A percentile compares a stretch with the other conserved stretches of the same genome.
Evolutionary conservation across 2,888 invertebrate species (phyloP).

Genomic region (Digitonthophagus gazella): DNA sequence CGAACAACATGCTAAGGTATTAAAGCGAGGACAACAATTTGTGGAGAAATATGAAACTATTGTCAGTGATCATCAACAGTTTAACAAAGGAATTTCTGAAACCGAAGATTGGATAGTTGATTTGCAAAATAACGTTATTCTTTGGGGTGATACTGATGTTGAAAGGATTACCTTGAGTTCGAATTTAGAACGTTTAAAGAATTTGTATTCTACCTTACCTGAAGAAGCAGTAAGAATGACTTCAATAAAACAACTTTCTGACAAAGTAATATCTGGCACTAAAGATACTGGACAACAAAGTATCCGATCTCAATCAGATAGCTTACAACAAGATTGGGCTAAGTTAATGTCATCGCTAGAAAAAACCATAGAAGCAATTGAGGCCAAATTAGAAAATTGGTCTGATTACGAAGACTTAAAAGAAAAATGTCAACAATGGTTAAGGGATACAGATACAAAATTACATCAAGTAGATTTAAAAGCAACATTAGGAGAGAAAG

Average conservation of each 20-base stretch:
- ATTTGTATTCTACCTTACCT: slow-evolving; percentile 72
- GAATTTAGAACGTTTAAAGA: slow-evolving; percentile 82
- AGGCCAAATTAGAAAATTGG: slow-evolving; percentile 86
- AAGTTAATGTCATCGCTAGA: slow-evolving; percentile 72
- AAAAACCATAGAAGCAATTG: slow-evolving; percentile 75
- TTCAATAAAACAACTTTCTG: slow-evolving; percentile 77
- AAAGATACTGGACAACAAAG: slow-evolving; percentile 78
- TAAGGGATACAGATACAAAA: slow-evolving; percentile 82
- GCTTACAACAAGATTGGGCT: slow-evolving; percentile 89
- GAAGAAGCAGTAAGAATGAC: slow-evolving; percentile 85
- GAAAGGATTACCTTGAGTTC: slow-evolving; percentile 83
- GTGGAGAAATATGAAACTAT: slow-evolving; percentile 85
- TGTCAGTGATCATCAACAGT: slow-evolving; percentile 86
- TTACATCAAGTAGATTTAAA: slow-evolving; percentile 90
- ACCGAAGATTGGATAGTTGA: slow-evolving; percentile 85
- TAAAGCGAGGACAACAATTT: slow-evolving; percentile 70
- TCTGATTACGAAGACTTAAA: slow-evolving; percentile 84
- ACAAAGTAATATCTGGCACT: slow-evolving; percentile 87
- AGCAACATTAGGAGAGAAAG: slow-evolving; percentile 78
- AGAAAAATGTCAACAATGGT: slow-evolving; percentile 83
- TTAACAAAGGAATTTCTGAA: slow-evolving; percentile 82
- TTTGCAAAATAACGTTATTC: slow-evolving; percentile 74
- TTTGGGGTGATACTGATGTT: slow-evolving; percentile 81
- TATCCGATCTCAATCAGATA: slow-evolving; percentile 83
- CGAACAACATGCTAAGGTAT: slow-evolving; percentile 69